Percentiles rank a stretch among this genome's conserved stretches.
phyloP scores from a whole-genome alignment of 2,888 invertebrate genomes.

The Apotomis capreana region DNA sequence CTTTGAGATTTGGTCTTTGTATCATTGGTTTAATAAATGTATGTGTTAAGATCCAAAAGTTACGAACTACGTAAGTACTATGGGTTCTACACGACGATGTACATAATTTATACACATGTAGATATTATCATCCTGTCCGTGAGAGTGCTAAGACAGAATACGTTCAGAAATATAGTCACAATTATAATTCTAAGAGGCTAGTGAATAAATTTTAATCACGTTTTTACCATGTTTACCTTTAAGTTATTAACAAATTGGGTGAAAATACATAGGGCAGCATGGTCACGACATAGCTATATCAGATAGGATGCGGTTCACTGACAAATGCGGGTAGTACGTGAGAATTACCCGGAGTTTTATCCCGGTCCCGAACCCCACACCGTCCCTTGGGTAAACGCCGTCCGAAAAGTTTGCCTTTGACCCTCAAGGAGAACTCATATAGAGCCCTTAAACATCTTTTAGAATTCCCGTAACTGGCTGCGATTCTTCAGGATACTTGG shows the following conservation, averaged over 20 bases:
- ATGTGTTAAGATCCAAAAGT: no score
- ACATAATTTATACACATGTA: no score
- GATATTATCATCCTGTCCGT: no score
- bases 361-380: conserved; percentile 67
- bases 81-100: no score
- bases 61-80: no score
- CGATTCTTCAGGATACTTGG: no score
- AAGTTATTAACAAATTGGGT: conserved; percentile 6
- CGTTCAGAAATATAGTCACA: no score
- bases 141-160: no score
- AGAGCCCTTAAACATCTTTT: conserved; percentile 54
- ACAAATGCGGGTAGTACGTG: conserved; percentile 78
- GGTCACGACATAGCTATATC: conserved; percentile 32
- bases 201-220: no score
- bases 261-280: conserved; percentile 13
- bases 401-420: conserved; percentile 80
- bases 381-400: conserved; percentile 70
- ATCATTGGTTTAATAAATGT: no score
- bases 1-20: no score
- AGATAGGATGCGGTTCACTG: conserved; percentile 53
- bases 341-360: conserved; percentile 82
- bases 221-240: neutral
- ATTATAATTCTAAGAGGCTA: no score
- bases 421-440: conserved; percentile 57
- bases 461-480: neutral